Base-by-base conservation (phyloP, 2,888 invertebrate species). In the Icerya purchasi region DNA sequence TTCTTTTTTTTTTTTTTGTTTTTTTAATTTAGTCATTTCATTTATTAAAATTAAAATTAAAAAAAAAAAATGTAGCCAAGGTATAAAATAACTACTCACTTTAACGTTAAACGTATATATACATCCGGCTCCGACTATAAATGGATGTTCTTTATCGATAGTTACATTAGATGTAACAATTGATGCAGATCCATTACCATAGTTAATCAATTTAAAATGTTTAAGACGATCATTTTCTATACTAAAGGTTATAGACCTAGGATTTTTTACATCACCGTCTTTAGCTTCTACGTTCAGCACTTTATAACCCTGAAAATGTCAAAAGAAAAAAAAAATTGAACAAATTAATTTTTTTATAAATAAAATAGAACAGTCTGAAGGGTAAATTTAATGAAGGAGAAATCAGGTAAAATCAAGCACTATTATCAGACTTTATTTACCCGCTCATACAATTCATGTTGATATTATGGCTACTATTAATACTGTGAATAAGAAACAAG, bases 191-290 rank as follows among this genome's bases (percentile, higher is more conserved):
- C 64, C 72, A n/a, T 77, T 75, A 10, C 75, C 74, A 21, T 77
- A 73, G 1, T 77, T 75, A 1, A 76, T 68, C 3, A 87, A 70
- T 50, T 75, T 75, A 66, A 87, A 87, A 69, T 86, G 84, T 0
- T 78, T 78, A 25, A 80, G 76, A 0, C 73, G 71, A 61, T 86
- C 86, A 51, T 80, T 81, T 69, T 84, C 83, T 18, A 86, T 69
- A 0, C 79, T 78, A 14, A 86, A 68, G n/a, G 78, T 68, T 1
- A 86, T 73, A 56, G 79, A 76, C 53, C 85, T 72, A 0, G 83
- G 80, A 65, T 82, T 80, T 0, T 86, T 87, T 2, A 81, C 78
- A 69, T 90, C 90, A 0, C 88, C 89, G 68, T 90, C 90, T 62
- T 82, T 77, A 0, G 86, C 87, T 65, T 78, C 73, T 0, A 89